These are phyloP conservation scores for Galago senegalensis DNA, from an alignment of 2,797 vertebrate species.

Conservation along the genomic window DNA sequence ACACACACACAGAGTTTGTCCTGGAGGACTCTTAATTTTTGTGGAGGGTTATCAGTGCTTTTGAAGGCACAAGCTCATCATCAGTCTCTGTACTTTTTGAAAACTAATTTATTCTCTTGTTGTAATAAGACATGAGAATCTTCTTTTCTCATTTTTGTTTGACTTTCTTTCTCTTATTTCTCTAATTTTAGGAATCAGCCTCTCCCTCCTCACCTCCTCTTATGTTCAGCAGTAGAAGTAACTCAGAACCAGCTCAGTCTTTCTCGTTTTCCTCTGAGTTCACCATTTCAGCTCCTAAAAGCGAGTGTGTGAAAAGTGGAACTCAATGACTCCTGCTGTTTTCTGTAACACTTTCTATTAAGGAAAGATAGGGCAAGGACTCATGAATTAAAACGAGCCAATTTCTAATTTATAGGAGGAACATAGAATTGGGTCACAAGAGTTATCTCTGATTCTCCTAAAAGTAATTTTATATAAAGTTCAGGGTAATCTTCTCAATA, in stretches of 20 bases:
- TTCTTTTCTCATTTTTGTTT: not conserved
- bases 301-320: not conserved
- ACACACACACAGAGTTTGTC: not conserved
- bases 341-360: constrained; percentile 49
- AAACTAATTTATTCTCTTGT: not conserved
- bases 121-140: not conserved
- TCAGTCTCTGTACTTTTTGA: not conserved
- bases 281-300: not conserved
- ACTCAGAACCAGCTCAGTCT: no score
- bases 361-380: not conserved
- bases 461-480: constrained; percentile 50
- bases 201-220: no score
- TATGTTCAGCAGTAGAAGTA: not conserved
- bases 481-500: not conserved
- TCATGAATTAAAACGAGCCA: not conserved
- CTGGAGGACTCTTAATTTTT: not conserved
- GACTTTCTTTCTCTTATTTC: not conserved
- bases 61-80: not conserved
- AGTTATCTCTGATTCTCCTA: constrained; percentile 14
- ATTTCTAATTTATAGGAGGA: constrained; percentile 40
- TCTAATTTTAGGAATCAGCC: not conserved
- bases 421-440: constrained; percentile 28
- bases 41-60: not conserved
- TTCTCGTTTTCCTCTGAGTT: not conserved
- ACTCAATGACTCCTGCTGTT: not conserved